Evolutionary conservation across 1,140 invertebrate genomes (phyloP), one percentile per base, ranked within the genome.

Genomic region (Antheraea mylitta): DNA sequence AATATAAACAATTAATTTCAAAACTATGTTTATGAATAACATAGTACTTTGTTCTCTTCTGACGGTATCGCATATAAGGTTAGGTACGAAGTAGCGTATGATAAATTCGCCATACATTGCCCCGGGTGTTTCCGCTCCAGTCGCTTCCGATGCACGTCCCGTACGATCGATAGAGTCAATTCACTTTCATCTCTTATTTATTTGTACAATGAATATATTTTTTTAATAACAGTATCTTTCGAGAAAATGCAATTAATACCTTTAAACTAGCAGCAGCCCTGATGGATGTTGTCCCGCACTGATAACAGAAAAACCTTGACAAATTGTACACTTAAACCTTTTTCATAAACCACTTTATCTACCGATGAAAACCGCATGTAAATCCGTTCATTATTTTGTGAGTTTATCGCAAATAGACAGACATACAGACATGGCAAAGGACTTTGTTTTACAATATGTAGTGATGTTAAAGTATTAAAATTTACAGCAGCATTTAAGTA

Each of bases 141-240:
- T 89, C 84, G 82, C 74, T 81, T 80, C 80, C 79, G 82, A 83
- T 87, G 86, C 85, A 82, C 72, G 82, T 78, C 73, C n/a, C 67
- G 76, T 68, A 77, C 82, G 85, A 89, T 91, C 87, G 86, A 89
- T 91, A 81, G 85, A 86, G 80, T 87, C 81, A 79, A 81, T 82
- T 82, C 83, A 89, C 85, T 82, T 88, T 88, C 87, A 86, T 77
- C 63, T 78, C 82, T 85, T 77, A 77, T 78, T 83, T 79, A 72
- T 73, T 67, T 82, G 78, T 81, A 82, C 19, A 61, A 16, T 10
- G 45, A 53, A 53, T 53, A 16, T 53, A 8, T 53, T 53, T n/a
- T 53, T 16, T 6, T 13, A 13, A 30, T 30, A 2, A 2, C 4
- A 30, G 22, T 30, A 30, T 4, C 22, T 30, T 30, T 30, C 22